Evolutionary conservation across 2,888 invertebrate genomes (phyloP), one percentile per base, ranked within the genome.

Genomic region (Protophormia terraenovae): DNA sequence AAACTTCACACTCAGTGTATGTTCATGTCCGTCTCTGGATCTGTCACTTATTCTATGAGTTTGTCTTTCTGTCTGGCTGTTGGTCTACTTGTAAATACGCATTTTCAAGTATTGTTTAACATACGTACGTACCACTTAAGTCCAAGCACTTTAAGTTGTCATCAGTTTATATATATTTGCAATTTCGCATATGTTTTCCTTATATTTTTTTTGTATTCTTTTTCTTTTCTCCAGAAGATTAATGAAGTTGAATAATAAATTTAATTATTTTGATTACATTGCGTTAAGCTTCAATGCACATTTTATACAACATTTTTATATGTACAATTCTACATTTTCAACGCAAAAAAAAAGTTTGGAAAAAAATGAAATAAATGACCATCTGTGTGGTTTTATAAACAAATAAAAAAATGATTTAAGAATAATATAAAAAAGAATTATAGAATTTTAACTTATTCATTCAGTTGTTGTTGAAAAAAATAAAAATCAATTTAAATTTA

Each of bases 201-300:
- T 19, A 19, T 47, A 19, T 29, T 12, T 8, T 62, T 50, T 29
- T 24, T 58, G 32, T 16, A 7, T 58, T 45, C 27, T 27, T 35
- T 47, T 47, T 64, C n/a, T 58, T 58, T 71, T 19, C 58, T 60
- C 32, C 12, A 50, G 72, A 87, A 86, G 89, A 89, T 88, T 87
- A 88, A 89, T 88, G 87, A 86, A 86, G 87, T 88, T 87, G 87
- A 88, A 88, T 88, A 89, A 88, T 88, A 89, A 88, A 88, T 89
- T 87, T 88, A 88, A 88, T 89, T 88, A 89, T 87, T 89, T 87
- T 88, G 86, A 89, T 88, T 89, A 87, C 87, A 71, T 83, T 81
- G 71, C 69, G 79, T 79, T 76, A 66, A 80, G 76, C 69, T 58
- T 64, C 64, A 75, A 29, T 79, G 71, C 35, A 41, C 73, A 79